phyloP scores from a whole-genome alignment of 2,888 invertebrate species.

The Cheilosia vulpina region DNA sequence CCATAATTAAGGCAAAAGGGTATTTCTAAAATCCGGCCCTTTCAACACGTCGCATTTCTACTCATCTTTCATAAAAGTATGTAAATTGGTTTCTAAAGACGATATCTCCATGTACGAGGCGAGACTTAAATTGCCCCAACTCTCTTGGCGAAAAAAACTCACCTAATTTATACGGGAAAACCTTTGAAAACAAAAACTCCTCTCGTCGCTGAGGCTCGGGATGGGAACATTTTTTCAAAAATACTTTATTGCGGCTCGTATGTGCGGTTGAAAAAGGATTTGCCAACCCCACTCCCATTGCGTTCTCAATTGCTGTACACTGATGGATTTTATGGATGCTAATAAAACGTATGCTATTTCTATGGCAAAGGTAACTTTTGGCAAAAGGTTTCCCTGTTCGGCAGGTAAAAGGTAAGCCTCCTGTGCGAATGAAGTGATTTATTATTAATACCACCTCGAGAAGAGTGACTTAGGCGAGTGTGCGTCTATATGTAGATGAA shows the following conservation, averaged over 20 bases:
- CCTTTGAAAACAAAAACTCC: slow-evolving; percentile 26
- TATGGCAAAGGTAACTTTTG: slow-evolving; percentile 54
- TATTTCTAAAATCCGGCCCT: slow-evolving; percentile 11
- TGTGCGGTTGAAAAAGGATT: slow-evolving; percentile 49
- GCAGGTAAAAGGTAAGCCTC: slow-evolving; percentile 18
- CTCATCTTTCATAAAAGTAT: slow-evolving; percentile 15
- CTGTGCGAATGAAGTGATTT: slow-evolving; percentile 72
- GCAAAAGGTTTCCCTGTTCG: slow-evolving; percentile 18
- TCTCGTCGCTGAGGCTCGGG: slow-evolving; percentile 1
- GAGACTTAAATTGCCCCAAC: slow-evolving; percentile 13
- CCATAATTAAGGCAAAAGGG: not conserved
- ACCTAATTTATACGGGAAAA: slow-evolving; percentile 20
- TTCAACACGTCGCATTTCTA: not conserved
- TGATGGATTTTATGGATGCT: slow-evolving; percentile 72
- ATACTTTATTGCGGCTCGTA: slow-evolving; percentile 45
- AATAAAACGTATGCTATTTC: slow-evolving; percentile 73
- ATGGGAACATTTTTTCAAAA: slow-evolving; percentile 30
- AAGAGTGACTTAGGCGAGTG: slow-evolving; percentile 9
- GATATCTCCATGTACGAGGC: not conserved
- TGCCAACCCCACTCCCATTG: not conserved
- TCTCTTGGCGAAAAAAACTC: not conserved
- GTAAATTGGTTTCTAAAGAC: slow-evolving; percentile 17
- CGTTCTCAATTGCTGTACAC: not conserved
- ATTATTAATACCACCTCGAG: slow-evolving; percentile 56
- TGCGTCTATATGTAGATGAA: slow-evolving; percentile 28